Conservation (phyloP, 37 sponge, comb jelly and placozoan species). For the Mnemiopsis leidyi region DNA sequence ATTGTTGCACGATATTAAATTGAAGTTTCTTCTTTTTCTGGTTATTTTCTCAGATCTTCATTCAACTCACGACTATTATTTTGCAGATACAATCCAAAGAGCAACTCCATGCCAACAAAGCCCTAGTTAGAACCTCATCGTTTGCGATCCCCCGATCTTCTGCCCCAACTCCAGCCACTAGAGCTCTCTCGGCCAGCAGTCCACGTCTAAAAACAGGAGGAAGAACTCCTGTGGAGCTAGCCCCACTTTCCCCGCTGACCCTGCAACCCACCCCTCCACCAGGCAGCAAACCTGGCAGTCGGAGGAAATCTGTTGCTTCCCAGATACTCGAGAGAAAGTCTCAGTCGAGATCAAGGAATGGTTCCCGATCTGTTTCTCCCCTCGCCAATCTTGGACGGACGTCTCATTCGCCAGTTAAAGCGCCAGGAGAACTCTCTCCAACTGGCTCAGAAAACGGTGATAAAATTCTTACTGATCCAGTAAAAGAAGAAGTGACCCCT, state of each 20-base stretch:
- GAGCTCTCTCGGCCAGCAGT: neutral
- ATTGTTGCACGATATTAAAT: no score
- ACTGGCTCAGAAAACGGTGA: neutral
- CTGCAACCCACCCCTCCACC: conserved; percentile 38
- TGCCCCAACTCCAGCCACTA: neutral
- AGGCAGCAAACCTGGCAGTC: neutral
- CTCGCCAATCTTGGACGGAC: neutral
- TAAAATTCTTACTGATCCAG: neutral
- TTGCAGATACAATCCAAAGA: conserved; percentile 35
- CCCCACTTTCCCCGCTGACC: neutral
- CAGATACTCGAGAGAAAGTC: conserved; percentile 34
- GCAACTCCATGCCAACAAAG: conserved; percentile 52
- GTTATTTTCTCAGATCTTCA: no score
- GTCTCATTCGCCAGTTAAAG: neutral
- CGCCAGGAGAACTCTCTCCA: neutral
- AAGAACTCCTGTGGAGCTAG: neutral
- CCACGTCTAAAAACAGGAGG: no score
- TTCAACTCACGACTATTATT: no score
- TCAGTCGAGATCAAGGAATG: conserved; percentile 5
- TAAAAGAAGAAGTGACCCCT: neutral
- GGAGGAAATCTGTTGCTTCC: conserved; percentile 39
- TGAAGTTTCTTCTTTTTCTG: no score
- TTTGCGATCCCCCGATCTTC: neutral
- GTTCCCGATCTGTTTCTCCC: conserved; percentile 25
- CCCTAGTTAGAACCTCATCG: conserved; percentile 14